Base-by-base conservation (phyloP, 2,797 vertebrate genomes). In the Epinephelus coioides region DNA sequence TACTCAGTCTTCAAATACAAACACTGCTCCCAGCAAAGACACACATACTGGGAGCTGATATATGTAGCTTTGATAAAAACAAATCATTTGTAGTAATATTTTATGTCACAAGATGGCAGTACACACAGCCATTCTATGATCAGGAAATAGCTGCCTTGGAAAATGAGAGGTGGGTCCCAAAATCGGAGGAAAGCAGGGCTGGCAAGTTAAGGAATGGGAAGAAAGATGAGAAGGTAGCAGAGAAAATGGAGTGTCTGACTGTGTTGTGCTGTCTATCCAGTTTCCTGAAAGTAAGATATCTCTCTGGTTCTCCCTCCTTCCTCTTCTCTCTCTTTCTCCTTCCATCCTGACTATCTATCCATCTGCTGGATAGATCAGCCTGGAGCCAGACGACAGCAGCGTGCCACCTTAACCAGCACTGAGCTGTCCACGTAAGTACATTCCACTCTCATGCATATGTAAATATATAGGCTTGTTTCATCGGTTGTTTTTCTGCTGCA, bases 131-230 rank as follows among this genome's bases (percentile, higher is more conserved):
- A 5, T 11, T 53, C 5, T 43, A 3, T 18, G 10, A 17, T 14
- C 34, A 12, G 25, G 57, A 43, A 43, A 14, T 8, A 11, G 13
- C 34, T 38, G 18, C 12, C 6, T 14, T 30, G 57, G 15, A 79
- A 71, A 69, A 71, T 43, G 47, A 84, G 63, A 78, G 87, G 83
- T 66, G 78, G 69, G 21, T 76, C 73, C 77, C 49, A 50, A 57
- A 77, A 73, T 71, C 61, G 74, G 73, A 86, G 76, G 78, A 64
- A 76, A 73, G 73, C 57, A 54, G 30, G 54, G 56, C 34, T 27
- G 38, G 53, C 25, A 51, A 50, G 63, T 38, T 73, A 64, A 65
- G 43, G 64, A 66, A 54, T 21, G 25, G 23, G 62, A 43, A 56
- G 51, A 73, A 65, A 59, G 73, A 70, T 57, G 64, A 60, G 70